Base-by-base conservation (phyloP, 2,797 vertebrate genomes). In the Naso thynnoides region DNA sequence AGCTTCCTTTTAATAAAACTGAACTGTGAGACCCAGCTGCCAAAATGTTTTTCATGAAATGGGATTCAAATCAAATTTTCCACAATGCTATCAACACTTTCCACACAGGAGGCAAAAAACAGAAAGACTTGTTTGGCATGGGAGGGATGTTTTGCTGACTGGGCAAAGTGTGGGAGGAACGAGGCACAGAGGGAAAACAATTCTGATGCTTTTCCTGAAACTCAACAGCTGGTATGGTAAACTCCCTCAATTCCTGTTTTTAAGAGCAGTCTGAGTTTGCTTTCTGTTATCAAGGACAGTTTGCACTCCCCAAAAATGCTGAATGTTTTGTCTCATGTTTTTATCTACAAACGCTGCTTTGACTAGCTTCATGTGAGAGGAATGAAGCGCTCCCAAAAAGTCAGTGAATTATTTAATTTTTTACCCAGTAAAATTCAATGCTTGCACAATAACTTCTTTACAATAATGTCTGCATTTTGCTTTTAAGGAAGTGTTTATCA, bases 351-450 rank as follows among this genome's bases (percentile, higher is more conserved):
- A 33, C 21, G 0, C 3, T 41, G 19, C 58, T 70, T 50, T 59
- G 39, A 58, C 39, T 57, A 58, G 15, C 24, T 16, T 26, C 57
- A 4, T 33, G 14, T 59, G 36, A 47, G 24, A 26, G 13, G 15
- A 59, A 58, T n/a, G 36, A 64, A 55, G 50, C 33, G 10, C 33
- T 39, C 2, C 3, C 27, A 44, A 4, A 53, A 54, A 24, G 36
- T 26, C 41, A 47, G 19, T 52, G 13, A 57, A 73, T 66, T 53
- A 55, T 29, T 33, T 47, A 6, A 10, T 39, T 41, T 72, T 59
- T 75, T 61, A 70, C 71, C 69, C 77, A 53, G 66, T 70, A 42
- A 60, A 55, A 29, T 61, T 53, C 50, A 83, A 76, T n/a, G n/a
- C n/a, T n/a, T n/a, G n/a, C n/a, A n/a, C n/a, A n/a, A n/a, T n/a